A percentile compares a stretch with the other conserved stretches of the same genome.
phyloP scores from a whole-genome alignment of 2,113 vertebrate species.

The Sminthopsis crassicaudata region DNA sequence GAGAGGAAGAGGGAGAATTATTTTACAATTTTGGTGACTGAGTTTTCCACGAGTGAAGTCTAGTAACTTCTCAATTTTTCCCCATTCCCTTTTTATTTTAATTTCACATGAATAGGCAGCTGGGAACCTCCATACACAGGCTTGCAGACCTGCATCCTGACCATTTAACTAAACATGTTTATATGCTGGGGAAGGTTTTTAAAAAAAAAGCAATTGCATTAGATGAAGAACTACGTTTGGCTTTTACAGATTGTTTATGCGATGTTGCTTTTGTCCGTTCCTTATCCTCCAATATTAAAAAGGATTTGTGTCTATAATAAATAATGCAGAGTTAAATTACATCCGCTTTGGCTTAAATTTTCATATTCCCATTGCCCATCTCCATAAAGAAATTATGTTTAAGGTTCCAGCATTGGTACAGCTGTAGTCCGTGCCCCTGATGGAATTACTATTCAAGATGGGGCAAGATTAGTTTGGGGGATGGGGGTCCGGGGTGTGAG shows the following conservation, averaged over 20 bases:
- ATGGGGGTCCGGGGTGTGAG: not conserved
- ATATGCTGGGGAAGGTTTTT: conserved; percentile 44
- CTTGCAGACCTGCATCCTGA: not conserved
- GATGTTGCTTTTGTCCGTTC: conserved; percentile 80
- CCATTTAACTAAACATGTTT: not conserved
- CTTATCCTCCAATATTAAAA: conserved; percentile 81
- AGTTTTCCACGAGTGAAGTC: not conserved
- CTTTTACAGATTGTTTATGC: conserved; percentile 71
- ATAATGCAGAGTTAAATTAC: conserved; percentile 85
- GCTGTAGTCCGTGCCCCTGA: conserved; percentile 87
- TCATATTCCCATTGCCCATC: conserved; percentile 84
- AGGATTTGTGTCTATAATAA: conserved; percentile 83
- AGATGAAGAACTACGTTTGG: conserved; percentile 63
- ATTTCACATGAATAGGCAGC: not conserved
- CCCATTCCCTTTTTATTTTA: not conserved
- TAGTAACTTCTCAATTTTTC: not conserved
- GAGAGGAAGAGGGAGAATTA: not conserved
- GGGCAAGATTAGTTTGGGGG: conserved; percentile 73
- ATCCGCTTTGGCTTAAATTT: conserved; percentile 85
- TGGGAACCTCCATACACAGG: not conserved
- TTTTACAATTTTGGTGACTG: not conserved
- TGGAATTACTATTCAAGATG: conserved; percentile 86
- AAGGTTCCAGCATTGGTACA: conserved; percentile 84
- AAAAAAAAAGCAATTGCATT: conserved; percentile 66
- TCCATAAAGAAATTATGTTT: conserved; percentile 85